Conservation (phyloP, 2,888 invertebrate species). For the Sturmia bella region DNA sequence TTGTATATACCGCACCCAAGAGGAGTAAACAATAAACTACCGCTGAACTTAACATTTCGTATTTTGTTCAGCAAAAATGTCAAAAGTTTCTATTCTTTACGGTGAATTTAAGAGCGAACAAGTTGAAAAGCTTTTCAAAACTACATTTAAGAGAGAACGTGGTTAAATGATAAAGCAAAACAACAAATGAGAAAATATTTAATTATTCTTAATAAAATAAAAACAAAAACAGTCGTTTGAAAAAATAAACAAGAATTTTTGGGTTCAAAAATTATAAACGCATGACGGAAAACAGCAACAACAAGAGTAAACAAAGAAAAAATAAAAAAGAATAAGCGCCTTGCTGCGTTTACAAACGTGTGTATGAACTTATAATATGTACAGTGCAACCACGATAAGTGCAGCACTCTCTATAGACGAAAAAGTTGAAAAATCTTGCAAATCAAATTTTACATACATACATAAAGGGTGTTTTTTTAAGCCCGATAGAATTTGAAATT, state of each 20-base stretch:
- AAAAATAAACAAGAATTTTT: too few species aligned
- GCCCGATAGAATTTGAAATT: too few species aligned
- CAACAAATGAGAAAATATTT: background rate
- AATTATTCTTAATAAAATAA: slow-evolving; percentile 3
- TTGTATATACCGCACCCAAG: slow-evolving; percentile 63
- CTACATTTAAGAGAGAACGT: slow-evolving; percentile 18
- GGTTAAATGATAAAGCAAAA: background rate
- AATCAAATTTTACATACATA: too few species aligned
- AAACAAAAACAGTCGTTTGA: slow-evolving; percentile 3
- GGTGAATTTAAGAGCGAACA: slow-evolving; percentile 24
- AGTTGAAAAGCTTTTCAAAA: slow-evolving; percentile 22
- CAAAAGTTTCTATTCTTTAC: slow-evolving; percentile 2
- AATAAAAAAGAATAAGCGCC: too few species aligned
- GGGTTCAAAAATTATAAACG: background rate
- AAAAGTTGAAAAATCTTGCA: too few species aligned
- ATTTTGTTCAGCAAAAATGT: slow-evolving; percentile 29
- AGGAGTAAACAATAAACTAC: slow-evolving; percentile 56
- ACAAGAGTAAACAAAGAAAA: too few species aligned
- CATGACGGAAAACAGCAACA: background rate
- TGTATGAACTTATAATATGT: too few species aligned
- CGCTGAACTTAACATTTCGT: slow-evolving; percentile 47
- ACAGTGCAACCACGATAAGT: too few species aligned
- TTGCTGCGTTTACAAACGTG: too few species aligned
- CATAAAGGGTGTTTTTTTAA: too few species aligned
- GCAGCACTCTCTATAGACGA: too few species aligned